phyloP scores from a whole-genome alignment of 2,888 invertebrate genomes.

The Spisula solida region DNA sequence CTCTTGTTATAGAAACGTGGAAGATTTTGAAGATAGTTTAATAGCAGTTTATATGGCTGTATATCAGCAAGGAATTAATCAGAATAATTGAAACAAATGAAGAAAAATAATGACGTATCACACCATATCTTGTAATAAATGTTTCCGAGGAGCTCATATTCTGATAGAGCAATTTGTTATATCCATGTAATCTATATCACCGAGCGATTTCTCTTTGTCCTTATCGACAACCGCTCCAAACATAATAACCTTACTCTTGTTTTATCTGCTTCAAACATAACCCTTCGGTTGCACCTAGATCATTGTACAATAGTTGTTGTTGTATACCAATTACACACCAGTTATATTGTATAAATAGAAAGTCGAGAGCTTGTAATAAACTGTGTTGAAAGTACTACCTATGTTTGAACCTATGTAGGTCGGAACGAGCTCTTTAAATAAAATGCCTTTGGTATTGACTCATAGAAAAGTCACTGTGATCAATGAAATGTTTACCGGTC shows the following conservation, averaged over 20 bases:
- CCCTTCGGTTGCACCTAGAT: not conserved
- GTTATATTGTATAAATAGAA: not conserved
- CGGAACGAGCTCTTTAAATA: no score
- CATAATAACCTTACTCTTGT: not conserved
- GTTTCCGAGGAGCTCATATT: not conserved
- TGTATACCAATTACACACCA: not conserved
- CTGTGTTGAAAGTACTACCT: no score
- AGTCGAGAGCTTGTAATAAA: no score
- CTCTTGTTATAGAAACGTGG: not conserved
- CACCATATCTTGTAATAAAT: not conserved
- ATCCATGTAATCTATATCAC: not conserved
- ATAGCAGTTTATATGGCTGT: not conserved
- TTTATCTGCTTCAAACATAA: not conserved
- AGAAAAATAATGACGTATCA: not conserved
- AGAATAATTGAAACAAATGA: not conserved
- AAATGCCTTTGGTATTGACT: no score
- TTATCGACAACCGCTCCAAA: conserved; percentile 4
- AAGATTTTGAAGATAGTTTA: not conserved
- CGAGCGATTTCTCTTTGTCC: not conserved
- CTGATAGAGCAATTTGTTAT: conserved; percentile 8
- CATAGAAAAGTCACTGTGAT: no score
- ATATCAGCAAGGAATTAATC: not conserved
- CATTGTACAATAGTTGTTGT: not conserved
- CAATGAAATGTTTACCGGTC: no score
- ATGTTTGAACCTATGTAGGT: no score